Base-by-base conservation (phyloP, 2,888 invertebrate species). In the Drosophila antonietae region DNA sequence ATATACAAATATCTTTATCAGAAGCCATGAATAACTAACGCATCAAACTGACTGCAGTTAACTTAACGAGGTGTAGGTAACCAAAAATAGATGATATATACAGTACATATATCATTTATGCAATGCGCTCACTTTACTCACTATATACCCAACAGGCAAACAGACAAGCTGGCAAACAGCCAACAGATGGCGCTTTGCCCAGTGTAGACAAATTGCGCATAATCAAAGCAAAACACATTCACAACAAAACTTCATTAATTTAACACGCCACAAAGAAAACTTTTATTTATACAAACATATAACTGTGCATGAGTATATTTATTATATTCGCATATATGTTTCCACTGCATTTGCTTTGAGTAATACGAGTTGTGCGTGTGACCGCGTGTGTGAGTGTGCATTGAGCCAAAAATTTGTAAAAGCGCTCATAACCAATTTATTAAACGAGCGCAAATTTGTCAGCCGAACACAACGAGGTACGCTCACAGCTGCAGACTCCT, bases 191-290 rank as follows among this genome's bases (percentile, higher is more conserved):
- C 43, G 35, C 20, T 59, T 43, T 18, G 10, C 8, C 43, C 39
- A 15, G 37, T 2, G 39, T 18, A 58, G 58, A 88, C 59, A 62
- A 49, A 84, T 84, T 62, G 63, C 31, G 46, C 35, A 41, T 62
- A 72, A 89, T 84, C 72, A 70, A 53, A 66, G 68, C 65, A 60
- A 72, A 59, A 70, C 73, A 68, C 82, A 86, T 68, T 74, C 66
- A 67, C 88, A 85, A 53, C 66, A 80, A 52, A 83, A 70, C 80
- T 88, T 85, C 83, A 90, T 85, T 89, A 83, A 88, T 89, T 75
- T 70, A 51, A 35, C 37, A 55, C 56, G 35, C 59, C 52, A 53
- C 66, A 56, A 35, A 47, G 44, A 43, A 71, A 46, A 56, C 39
- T 51, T 51, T 53, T 28, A 56, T 46, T n/a, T 15, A 14, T 39